Conservation (phyloP, 2,888 invertebrate species). For the Athalia circularis region DNA sequence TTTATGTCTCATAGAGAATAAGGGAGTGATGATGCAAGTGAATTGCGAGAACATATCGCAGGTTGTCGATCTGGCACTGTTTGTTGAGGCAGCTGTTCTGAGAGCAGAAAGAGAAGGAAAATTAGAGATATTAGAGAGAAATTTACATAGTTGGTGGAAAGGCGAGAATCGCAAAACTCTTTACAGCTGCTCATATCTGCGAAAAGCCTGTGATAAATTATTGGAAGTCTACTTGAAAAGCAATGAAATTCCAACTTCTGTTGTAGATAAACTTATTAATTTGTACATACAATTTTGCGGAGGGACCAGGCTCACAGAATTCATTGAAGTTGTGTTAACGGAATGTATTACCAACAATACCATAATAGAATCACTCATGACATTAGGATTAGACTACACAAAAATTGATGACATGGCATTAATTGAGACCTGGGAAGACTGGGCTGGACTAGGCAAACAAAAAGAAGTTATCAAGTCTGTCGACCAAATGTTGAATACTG, state of each 20-base stretch:
- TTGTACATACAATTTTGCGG: slow-evolving; percentile 73
- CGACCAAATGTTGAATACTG: slow-evolving; percentile 66
- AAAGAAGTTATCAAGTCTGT: slow-evolving; percentile 63
- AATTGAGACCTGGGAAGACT: slow-evolving; percentile 64
- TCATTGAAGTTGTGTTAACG: slow-evolving; percentile 63
- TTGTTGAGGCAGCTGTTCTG: slow-evolving; percentile 76
- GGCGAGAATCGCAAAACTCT: slow-evolving; percentile 59
- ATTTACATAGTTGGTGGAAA: slow-evolving; percentile 73
- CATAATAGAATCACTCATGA: slow-evolving; percentile 58
- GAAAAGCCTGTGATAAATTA: slow-evolving; percentile 74
- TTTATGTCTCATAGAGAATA: slow-evolving; percentile 75
- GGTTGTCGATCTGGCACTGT: slow-evolving; percentile 76
- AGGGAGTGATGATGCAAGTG: slow-evolving; percentile 74
- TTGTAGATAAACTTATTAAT: slow-evolving; percentile 73
- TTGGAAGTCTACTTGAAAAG: slow-evolving; percentile 73
- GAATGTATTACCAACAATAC: slow-evolving; percentile 61
- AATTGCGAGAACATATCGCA: slow-evolving; percentile 76
- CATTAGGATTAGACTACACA: slow-evolving; percentile 57
- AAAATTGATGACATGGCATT: slow-evolving; percentile 63
- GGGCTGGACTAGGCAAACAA: slow-evolving; percentile 62
- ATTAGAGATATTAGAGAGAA: slow-evolving; percentile 71
- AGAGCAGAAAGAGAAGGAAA: slow-evolving; percentile 72
- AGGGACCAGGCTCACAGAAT: slow-evolving; percentile 70
- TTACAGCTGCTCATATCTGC: slow-evolving; percentile 66
- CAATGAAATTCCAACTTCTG: slow-evolving; percentile 61